These are phyloP conservation scores for Ctenicera cuprea DNA, from an alignment of 2,888 invertebrate genomes.

Conservation along the genomic window DNA sequence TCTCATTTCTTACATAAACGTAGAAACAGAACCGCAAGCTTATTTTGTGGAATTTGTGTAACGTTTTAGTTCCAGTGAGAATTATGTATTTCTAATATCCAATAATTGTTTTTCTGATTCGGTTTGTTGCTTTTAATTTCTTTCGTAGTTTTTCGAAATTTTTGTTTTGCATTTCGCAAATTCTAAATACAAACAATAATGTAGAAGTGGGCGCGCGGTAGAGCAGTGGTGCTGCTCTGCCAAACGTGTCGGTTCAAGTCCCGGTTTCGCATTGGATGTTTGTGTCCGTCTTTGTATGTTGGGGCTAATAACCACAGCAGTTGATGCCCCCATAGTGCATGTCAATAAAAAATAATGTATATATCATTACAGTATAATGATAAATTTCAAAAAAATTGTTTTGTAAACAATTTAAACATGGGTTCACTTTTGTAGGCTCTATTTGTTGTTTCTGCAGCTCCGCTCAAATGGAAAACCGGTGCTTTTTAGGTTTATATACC, in stretches of 20 bases:
- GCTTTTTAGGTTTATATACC: background rate
- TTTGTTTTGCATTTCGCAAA: background rate
- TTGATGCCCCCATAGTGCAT: too few species aligned
- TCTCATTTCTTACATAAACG: constrained; percentile 15
- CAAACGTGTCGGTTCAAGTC: too few species aligned
- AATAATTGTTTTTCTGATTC: too few species aligned
- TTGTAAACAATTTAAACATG: constrained; percentile 4
- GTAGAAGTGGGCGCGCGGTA: too few species aligned
- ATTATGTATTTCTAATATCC: background rate
- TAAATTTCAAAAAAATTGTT: background rate
- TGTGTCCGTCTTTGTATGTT: too few species aligned
- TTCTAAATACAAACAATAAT: constrained; percentile 3
- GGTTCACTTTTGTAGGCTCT: constrained; percentile 16
- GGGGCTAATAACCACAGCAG: too few species aligned
- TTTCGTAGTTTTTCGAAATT: too few species aligned
- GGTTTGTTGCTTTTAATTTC: too few species aligned
- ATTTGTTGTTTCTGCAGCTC: constrained; percentile 2
- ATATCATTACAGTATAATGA: constrained; percentile 2
- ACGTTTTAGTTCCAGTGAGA: background rate
- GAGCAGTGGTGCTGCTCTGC: too few species aligned
- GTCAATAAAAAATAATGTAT: too few species aligned
- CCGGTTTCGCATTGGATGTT: too few species aligned
- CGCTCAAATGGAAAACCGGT: constrained; percentile 13
- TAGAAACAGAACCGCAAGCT: constrained; percentile 12
- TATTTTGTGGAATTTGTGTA: too few species aligned